Evolutionary conservation across 92 coral and sea anemone genomes (phyloP).

Genomic region (Palythoa heliodiscus): DNA sequence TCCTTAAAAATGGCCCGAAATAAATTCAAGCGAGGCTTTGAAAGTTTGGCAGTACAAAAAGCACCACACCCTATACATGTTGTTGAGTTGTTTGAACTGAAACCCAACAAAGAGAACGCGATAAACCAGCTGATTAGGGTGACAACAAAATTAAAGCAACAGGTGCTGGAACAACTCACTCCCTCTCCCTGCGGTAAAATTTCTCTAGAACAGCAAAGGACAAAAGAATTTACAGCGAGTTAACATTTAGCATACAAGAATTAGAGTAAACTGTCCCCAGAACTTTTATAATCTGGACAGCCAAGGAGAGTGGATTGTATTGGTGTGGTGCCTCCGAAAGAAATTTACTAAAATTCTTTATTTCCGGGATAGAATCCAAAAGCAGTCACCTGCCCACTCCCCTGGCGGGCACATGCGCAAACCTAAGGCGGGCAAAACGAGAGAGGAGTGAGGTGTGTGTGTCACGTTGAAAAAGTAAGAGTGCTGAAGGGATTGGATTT

Average conservation of each 20-base stretch:
- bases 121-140: background rate
- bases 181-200: constrained; percentile 21
- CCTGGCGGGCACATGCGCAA: constrained; percentile 44
- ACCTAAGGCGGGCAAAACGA: constrained; percentile 36
- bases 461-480: constrained; percentile 3
- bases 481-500: constrained; percentile 19
- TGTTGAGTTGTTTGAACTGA: background rate
- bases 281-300: constrained; percentile 6
- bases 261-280: background rate
- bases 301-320: background rate
- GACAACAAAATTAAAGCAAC: background rate
- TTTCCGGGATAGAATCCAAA: constrained; percentile 30
- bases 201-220: background rate
- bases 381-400: constrained; percentile 29
- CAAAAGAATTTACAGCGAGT: background rate
- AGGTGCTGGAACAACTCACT: constrained; percentile 23
- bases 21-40: background rate
- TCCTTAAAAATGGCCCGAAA: background rate
- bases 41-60: background rate
- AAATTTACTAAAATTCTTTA: constrained; percentile 28
- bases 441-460: constrained; percentile 34
- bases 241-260: background rate
- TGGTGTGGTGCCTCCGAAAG: background rate
- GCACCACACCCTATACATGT: constrained; percentile 21
- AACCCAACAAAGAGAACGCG: background rate